phyloP scores from a whole-genome alignment of 2,113 vertebrate species.

The Mormoops blainvillei region DNA sequence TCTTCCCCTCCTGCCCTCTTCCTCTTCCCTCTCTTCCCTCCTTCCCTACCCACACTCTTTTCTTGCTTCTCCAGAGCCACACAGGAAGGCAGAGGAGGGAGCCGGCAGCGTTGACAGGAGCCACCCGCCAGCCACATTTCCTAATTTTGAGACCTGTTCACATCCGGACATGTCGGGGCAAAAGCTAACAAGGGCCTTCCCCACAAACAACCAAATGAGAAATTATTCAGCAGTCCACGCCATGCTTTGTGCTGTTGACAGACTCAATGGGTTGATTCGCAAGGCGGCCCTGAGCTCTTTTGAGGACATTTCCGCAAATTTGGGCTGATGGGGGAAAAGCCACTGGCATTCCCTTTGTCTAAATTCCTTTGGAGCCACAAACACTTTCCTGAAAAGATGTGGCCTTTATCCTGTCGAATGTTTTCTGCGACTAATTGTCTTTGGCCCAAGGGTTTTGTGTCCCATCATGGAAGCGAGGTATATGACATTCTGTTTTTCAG shows the following conservation, averaged over 20 bases:
- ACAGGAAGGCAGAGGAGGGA: not conserved
- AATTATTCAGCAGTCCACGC: not conserved
- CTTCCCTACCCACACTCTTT: not conserved
- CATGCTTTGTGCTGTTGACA: not conserved
- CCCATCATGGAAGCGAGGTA: not conserved
- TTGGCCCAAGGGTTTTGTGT: not conserved
- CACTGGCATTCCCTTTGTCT: not conserved
- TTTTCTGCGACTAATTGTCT: not conserved
- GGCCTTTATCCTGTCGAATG: not conserved
- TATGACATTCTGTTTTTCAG: not conserved
- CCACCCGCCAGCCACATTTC: not conserved
- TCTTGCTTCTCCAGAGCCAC: no score
- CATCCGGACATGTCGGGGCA: accelerated
- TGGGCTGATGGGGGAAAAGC: not conserved
- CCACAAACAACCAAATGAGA: not conserved
- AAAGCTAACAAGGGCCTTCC: not conserved
- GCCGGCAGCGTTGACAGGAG: no score
- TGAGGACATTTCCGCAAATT: not conserved
- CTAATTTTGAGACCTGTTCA: conserved; percentile 16
- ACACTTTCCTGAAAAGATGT: not conserved
- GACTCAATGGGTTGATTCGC: not conserved
- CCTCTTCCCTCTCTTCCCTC: not conserved
- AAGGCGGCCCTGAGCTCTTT: accelerated
- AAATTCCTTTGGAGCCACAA: not conserved
- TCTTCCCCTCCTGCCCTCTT: not conserved